phyloP scores from a whole-genome alignment of 1,140 invertebrate species.

The Leptinotarsa defecta region DNA sequence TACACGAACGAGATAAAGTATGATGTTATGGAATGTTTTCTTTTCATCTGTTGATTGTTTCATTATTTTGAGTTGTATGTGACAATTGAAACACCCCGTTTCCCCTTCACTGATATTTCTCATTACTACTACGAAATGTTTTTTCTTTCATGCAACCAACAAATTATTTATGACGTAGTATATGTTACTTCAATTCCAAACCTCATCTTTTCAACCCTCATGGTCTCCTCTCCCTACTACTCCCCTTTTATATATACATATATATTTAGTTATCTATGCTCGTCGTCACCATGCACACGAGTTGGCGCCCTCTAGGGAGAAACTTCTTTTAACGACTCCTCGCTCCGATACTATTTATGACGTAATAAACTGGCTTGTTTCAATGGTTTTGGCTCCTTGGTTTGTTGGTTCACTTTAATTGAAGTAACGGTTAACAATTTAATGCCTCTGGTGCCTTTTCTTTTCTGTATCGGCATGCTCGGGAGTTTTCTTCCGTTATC shows the following conservation, averaged over 20 bases:
- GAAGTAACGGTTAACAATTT: constrained; percentile 30
- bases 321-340: constrained; percentile 41
- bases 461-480: constrained; percentile 7
- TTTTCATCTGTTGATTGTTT: no score
- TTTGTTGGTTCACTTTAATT: constrained; percentile 29
- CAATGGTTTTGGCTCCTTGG: constrained; percentile 30
- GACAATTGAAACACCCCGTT: no score
- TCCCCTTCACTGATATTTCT: no score
- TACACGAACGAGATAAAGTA: no score
- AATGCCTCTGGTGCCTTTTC: constrained; percentile 9
- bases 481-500: constrained; percentile 22
- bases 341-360: constrained; percentile 39
- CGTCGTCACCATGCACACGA: constrained; percentile 30
- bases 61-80: no score
- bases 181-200: no score
- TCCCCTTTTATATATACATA: neutral
- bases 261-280: constrained; percentile 36
- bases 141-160: no score
- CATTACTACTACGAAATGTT: no score
- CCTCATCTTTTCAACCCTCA: neutral
- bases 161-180: no score
- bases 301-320: constrained; percentile 36
- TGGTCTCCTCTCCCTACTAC: neutral
- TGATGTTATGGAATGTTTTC: no score
- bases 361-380: constrained; percentile 39